Percentiles rank a stretch among this genome's conserved stretches.
Conservation (phyloP, 1,140 invertebrate genomes). For the Lucilia sericata region DNA sequence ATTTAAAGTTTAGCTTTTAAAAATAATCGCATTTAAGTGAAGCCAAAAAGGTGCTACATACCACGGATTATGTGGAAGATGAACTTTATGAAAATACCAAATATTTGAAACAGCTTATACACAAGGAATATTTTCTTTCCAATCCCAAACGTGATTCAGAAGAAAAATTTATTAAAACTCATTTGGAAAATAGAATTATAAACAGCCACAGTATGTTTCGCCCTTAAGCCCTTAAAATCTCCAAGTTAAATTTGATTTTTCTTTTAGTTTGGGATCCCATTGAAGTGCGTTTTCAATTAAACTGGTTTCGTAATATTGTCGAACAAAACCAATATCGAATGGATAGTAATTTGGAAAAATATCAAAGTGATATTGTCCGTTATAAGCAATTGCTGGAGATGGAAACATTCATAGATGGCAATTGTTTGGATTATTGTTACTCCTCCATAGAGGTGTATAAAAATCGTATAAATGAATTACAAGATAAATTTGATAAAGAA, state of each 20-base stretch:
- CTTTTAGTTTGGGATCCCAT: constrained; percentile 28
- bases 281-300: constrained; percentile 11
- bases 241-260: not conserved
- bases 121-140: not conserved
- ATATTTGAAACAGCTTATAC: not conserved
- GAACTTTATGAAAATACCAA: not conserved
- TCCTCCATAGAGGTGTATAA: not conserved
- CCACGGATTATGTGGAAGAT: not conserved
- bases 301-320: not conserved
- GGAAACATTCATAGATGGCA: not conserved
- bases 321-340: not conserved
- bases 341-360: not conserved
- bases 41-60: not conserved
- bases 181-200: not conserved
- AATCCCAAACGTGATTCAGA: not conserved
- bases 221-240: not conserved
- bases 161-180: not conserved
- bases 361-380: not conserved
- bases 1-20: too few relatives aligned
- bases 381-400: not conserved
- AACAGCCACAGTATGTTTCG: not conserved
- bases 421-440: not conserved
- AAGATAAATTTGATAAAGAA: not conserved
- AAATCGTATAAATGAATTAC: not conserved
- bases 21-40: not conserved